These are phyloP conservation scores for Drosophila macrothrix DNA, from an alignment of 2,888 invertebrate species.

Conservation along the genomic window DNA sequence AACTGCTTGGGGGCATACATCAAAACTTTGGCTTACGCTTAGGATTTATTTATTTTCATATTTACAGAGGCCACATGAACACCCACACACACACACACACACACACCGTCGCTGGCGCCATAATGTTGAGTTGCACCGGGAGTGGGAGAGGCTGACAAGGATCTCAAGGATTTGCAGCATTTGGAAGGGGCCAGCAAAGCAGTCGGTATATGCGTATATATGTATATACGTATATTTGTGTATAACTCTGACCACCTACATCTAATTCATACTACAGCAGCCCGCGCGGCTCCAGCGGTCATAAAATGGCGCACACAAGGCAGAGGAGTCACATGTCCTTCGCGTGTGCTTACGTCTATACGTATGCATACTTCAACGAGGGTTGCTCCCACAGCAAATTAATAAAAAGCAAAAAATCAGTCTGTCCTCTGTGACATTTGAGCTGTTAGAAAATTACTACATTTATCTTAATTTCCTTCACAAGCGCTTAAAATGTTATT, in stretches of 20 bases:
- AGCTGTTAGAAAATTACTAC: background rate
- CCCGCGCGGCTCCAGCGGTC: slow-evolving; percentile 54
- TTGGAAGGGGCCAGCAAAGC: slow-evolving; percentile 38
- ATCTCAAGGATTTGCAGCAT: slow-evolving; percentile 82
- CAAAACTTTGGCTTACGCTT: slow-evolving; percentile 80
- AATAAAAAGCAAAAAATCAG: background rate
- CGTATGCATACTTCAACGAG: slow-evolving; percentile 29
- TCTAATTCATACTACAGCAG: slow-evolving; percentile 62
- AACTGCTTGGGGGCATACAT: slow-evolving; percentile 81
- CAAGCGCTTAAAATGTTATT: background rate
- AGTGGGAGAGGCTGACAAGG: slow-evolving; percentile 61
- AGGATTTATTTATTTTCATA: slow-evolving; percentile 83
- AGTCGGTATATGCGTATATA: slow-evolving; percentile 13
- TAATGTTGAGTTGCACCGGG: slow-evolving; percentile 54
- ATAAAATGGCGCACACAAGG: slow-evolving; percentile 58
- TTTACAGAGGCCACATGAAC: slow-evolving; percentile 67
- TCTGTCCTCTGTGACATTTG: background rate
- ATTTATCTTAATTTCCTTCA: background rate
- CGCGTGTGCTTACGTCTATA: slow-evolving; percentile 41
- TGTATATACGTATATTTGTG: background rate
- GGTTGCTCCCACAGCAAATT: slow-evolving; percentile 17
- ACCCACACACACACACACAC: slow-evolving; percentile 36
- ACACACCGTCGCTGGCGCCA: slow-evolving; percentile 24
- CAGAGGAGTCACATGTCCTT: slow-evolving; percentile 47
- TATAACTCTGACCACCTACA: slow-evolving; percentile 61